Conservation (phyloP, 2,888 invertebrate species). For the Papilio elwesi region DNA sequence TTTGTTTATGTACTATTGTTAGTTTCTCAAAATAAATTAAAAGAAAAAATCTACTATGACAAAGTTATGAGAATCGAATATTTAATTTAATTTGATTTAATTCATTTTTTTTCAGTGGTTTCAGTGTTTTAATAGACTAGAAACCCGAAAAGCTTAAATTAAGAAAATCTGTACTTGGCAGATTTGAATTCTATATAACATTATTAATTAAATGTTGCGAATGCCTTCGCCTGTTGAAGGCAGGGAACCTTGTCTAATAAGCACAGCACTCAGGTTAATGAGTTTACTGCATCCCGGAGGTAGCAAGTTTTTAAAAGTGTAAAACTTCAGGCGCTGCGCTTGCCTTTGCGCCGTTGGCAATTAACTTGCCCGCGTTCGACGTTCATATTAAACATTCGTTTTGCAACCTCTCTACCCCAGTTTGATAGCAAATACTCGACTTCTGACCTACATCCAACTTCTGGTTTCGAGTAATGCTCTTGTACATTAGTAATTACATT, state of each 20-base stretch:
- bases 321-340: conserved; percentile 62
- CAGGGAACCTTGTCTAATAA: conserved; percentile 64
- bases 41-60: too few relatives aligned
- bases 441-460: conserved; percentile 27
- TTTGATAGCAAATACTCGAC: conserved; percentile 43
- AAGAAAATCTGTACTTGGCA: not conserved
- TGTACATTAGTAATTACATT: conserved; percentile 8
- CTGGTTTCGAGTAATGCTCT: conserved; percentile 19
- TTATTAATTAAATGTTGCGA: conserved; percentile 35
- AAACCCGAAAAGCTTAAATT: not conserved
- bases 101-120: too few relatives aligned
- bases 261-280: conserved; percentile 75
- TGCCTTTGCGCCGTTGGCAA: conserved; percentile 66
- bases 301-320: conserved; percentile 72
- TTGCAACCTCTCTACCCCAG: conserved; percentile 52
- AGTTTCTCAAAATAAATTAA: too few relatives aligned
- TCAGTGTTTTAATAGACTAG: too few relatives aligned
- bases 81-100: too few relatives aligned
- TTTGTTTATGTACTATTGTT: too few relatives aligned
- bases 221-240: conserved; percentile 33
- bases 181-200: conserved; percentile 5
- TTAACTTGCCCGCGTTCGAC: conserved; percentile 63
- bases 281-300: conserved; percentile 73
- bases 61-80: too few relatives aligned
- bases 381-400: conserved; percentile 57